These are phyloP conservation scores for Brevipalpus yothersi DNA, from an alignment of 1,140 invertebrate species.

Conservation along the genomic window DNA sequence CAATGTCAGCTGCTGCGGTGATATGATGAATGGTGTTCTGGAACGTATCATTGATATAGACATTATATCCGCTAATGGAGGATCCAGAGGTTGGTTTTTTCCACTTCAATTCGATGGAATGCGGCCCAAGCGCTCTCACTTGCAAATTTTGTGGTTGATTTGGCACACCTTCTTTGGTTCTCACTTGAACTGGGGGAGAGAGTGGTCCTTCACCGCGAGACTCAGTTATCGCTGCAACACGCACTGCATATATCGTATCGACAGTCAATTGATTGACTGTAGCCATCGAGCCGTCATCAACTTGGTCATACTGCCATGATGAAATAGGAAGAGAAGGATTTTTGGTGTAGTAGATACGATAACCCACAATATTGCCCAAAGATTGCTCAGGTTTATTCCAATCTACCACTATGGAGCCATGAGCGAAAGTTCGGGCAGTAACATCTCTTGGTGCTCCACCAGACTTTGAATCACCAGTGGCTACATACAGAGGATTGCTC, in stretches of 20 bases:
- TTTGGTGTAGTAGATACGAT: constrained; percentile 89
- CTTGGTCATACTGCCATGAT: constrained; percentile 70
- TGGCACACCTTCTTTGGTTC: constrained; percentile 88
- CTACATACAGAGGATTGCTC: constrained; percentile 53
- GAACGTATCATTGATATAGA: constrained; percentile 93
- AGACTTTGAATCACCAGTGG: constrained; percentile 41
- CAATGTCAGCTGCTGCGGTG: constrained; percentile 40
- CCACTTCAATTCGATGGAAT: constrained; percentile 64
- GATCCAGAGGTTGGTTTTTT: constrained; percentile 67
- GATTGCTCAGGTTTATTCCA: constrained; percentile 92
- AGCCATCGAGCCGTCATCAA: constrained; percentile 73
- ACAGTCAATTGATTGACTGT: constrained; percentile 71
- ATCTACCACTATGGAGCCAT: constrained; percentile 80
- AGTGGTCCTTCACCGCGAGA: constrained; percentile 70
- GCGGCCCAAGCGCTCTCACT: constrained; percentile 38
- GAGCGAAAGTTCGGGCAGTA: constrained; percentile 68
- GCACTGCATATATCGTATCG: constrained; percentile 67
- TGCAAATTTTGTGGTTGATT: constrained; percentile 68
- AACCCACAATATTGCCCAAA: constrained; percentile 87
- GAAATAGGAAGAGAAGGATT: constrained; percentile 57
- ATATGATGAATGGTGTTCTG: constrained; percentile 39
- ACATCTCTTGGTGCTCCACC: constrained; percentile 80
- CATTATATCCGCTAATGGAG: constrained; percentile 75
- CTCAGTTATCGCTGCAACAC: constrained; percentile 62
- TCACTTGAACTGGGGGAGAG: constrained; percentile 72